Evolutionary conservation across 2,888 invertebrate genomes (phyloP), one percentile per base, ranked within the genome.

Genomic region (Scotopteryx bipunctaria): DNA sequence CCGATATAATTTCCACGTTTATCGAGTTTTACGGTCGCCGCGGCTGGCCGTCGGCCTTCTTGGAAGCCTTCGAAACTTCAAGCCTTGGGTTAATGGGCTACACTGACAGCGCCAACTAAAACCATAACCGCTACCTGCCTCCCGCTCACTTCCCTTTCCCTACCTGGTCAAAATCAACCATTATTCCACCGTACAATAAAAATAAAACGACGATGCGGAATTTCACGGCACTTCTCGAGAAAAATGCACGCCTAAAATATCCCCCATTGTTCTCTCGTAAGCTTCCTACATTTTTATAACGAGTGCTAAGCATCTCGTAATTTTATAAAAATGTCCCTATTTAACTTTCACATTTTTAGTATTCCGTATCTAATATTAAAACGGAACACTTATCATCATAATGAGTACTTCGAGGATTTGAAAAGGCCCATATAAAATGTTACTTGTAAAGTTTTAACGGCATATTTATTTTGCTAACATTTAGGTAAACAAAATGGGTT

Each of bases 101-200:
- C 67, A 67, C 66, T 65, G 63, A 56, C 66, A 64, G 66, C 51
- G 50, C 27, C 51, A 52, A 56, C 53, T 63, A 63, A 61, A 66
- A 63, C 64, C 68, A 61, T 67, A 60, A 57, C 51, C 46, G 37
- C 61, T 81, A 78, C 75, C 81, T 78, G 74, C 70, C 71, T 66
- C 59, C 54, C 57, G 54, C 57, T 63, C 57, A 65, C 65, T 60
- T 64, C 63, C 66, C 69, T 66, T 69, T 67, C 63, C 61, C 68
- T 71, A 71, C 60, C 63, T 63, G 60, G 56, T 42, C 46, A 70
- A 52, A 57, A 59, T 53, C 49, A 35, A 57, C 61, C 59, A 62
- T 69, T 67, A 69, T 66, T 59, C 61, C 59, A 40, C 44, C 45
- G 46, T 46, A 56, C 56, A 69, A 67, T 62, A 70, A 73, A 73